Evolutionary conservation across 2,113 vertebrate genomes (phyloP).

Genomic region (Cochlearius cochlearius): DNA sequence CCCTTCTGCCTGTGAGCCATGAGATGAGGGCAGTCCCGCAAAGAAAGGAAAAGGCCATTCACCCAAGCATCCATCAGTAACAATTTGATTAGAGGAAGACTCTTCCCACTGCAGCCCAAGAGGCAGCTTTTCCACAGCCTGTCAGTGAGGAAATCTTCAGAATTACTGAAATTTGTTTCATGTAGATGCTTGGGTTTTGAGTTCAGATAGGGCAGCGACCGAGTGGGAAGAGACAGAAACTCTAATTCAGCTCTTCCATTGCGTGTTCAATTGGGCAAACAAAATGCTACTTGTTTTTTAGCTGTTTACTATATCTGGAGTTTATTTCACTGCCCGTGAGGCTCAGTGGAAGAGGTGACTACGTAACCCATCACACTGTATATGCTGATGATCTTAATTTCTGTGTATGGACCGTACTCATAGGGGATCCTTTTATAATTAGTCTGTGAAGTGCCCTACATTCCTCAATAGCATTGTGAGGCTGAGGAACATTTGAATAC

Average conservation of each 20-base stretch:
- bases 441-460: background rate
- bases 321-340: background rate
- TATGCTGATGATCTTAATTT: background rate
- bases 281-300: background rate
- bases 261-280: background rate
- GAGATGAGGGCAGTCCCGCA: background rate
- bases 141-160: background rate
- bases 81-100: background rate
- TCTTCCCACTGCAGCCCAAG: background rate
- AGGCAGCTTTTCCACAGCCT: slow-evolving; percentile 10
- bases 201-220: background rate
- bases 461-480: background rate
- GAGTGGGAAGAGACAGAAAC: background rate
- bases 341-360: background rate
- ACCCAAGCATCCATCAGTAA: slow-evolving; percentile 17
- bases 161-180: background rate
- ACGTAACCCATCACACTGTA: background rate
- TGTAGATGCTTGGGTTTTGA: background rate
- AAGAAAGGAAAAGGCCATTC: slow-evolving; percentile 20
- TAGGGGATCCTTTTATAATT: background rate
- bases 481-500: background rate
- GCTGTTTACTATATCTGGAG: background rate
- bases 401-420: background rate
- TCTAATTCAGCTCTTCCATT: background rate
- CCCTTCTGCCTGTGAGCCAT: background rate